Evolutionary conservation across 2,888 invertebrate genomes (phyloP).

Genomic region (Xestobium rufovillosum): DNA sequence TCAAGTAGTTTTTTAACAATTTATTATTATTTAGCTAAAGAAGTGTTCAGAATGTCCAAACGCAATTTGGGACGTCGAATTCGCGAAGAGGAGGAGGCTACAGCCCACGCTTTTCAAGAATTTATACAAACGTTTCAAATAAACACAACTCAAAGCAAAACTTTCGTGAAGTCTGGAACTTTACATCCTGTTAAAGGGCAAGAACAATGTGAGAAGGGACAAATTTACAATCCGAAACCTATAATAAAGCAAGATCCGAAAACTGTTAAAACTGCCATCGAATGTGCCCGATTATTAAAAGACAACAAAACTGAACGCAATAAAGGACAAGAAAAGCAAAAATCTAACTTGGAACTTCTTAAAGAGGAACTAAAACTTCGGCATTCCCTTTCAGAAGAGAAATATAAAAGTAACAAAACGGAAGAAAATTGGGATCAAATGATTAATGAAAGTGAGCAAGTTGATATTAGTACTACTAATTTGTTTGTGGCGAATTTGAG

Average conservation of each 20-base stretch:
- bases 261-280: slow-evolving; percentile 54
- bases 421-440: slow-evolving; percentile 7
- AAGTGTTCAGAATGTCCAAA: slow-evolving; percentile 13
- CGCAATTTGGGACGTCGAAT: slow-evolving; percentile 40
- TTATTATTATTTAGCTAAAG: no score
- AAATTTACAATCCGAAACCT: slow-evolving; percentile 83
- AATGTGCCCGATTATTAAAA: slow-evolving; percentile 57
- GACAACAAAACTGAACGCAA: slow-evolving; percentile 49
- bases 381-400: slow-evolving; percentile 89
- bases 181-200: slow-evolving; percentile 82
- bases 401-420: slow-evolving; percentile 71
- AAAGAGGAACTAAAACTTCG: slow-evolving; percentile 93
- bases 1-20: no score
- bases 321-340: slow-evolving; percentile 77
- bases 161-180: slow-evolving; percentile 75
- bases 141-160: slow-evolving; percentile 49
- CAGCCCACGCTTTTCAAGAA: slow-evolving; percentile 87
- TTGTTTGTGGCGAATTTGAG: slow-evolving; percentile 94
- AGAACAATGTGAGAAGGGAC: slow-evolving; percentile 73
- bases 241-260: slow-evolving; percentile 49
- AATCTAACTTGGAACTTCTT: slow-evolving; percentile 92
- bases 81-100: slow-evolving; percentile 79
- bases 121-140: slow-evolving; percentile 93
- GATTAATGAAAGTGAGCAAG: slow-evolving; percentile 72
- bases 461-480: slow-evolving; percentile 94